A percentile compares a stretch with the other conserved stretches of the same genome.
Conservation (phyloP, 2,888 invertebrate genomes). For the Archaeoteleia sp. region DNA sequence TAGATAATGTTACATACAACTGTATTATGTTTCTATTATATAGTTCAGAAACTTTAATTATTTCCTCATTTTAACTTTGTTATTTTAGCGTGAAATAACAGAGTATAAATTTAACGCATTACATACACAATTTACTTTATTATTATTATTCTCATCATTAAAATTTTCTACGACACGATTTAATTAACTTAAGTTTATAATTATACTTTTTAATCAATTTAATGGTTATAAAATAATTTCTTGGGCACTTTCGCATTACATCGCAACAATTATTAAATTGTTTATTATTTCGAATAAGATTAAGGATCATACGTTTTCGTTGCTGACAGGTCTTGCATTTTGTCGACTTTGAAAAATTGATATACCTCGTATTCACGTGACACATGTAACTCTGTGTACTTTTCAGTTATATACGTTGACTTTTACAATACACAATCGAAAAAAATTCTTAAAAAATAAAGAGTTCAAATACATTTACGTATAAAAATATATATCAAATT, state of each 20-base stretch:
- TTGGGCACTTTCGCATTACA: too few relatives aligned
- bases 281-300: constrained; percentile 9
- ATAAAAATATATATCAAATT: too few relatives aligned
- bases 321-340: constrained; percentile 9
- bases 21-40: constrained; percentile 19
- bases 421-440: constrained; percentile 6
- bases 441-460: constrained; percentile 3
- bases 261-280: too few relatives aligned
- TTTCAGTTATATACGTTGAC: constrained; percentile 5
- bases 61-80: constrained; percentile 15
- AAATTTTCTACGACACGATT: too few relatives aligned
- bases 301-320: constrained; percentile 13
- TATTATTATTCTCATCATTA: too few relatives aligned
- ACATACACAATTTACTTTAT: too few relatives aligned
- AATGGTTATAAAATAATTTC: too few relatives aligned
- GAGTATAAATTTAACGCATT: background rate
- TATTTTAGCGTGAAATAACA: background rate
- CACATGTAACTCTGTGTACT: constrained; percentile 2
- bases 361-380: constrained; percentile 5
- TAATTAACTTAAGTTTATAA: too few relatives aligned
- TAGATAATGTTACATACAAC: constrained; percentile 12
- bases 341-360: constrained; percentile 22
- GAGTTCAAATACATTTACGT: too few relatives aligned
- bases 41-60: constrained; percentile 26
- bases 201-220: too few relatives aligned